These are phyloP conservation scores for Philereme transversata DNA, from an alignment of 2,888 invertebrate species.

Conservation along the genomic window DNA sequence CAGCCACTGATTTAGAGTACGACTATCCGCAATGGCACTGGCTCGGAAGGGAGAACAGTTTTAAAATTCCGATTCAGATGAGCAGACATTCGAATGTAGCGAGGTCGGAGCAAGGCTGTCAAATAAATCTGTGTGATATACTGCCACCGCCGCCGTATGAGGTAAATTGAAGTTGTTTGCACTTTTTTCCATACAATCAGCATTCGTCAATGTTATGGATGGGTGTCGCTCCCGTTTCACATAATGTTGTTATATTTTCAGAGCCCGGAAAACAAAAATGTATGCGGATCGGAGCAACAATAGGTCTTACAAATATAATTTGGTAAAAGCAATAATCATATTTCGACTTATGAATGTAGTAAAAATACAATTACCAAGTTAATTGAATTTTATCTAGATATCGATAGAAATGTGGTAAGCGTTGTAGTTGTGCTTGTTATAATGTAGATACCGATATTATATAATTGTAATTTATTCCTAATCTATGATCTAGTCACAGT, in stretches of 20 bases:
- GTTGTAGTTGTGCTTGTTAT: slow-evolving; percentile 60
- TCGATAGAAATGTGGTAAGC: slow-evolving; percentile 39
- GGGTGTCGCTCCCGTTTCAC: slow-evolving; percentile 38
- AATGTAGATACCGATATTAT: slow-evolving; percentile 62
- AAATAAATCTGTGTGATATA: slow-evolving; percentile 87
- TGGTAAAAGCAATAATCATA: slow-evolving; percentile 61
- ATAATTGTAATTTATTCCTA: slow-evolving; percentile 77
- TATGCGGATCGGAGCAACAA: slow-evolving; percentile 47
- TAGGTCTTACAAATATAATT: slow-evolving; percentile 31
- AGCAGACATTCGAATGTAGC: slow-evolving; percentile 77
- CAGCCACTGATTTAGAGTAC: slow-evolving; percentile 78
- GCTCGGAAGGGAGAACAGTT: slow-evolving; percentile 80
- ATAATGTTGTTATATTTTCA: slow-evolving; percentile 54
- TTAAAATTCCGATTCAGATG: slow-evolving; percentile 80
- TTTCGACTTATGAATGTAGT: slow-evolving; percentile 38
- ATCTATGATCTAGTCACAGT: slow-evolving; percentile 78
- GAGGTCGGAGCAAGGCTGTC: slow-evolving; percentile 81
- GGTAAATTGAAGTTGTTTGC: slow-evolving; percentile 74
- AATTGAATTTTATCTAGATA: slow-evolving; percentile 27
- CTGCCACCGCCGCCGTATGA: slow-evolving; percentile 86
- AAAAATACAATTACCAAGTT: slow-evolving; percentile 15
- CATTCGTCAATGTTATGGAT: slow-evolving; percentile 47
- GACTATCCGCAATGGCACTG: slow-evolving; percentile 82
- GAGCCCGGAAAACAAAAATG: slow-evolving; percentile 75
- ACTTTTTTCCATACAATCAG: slow-evolving; percentile 50